Percentiles rank a stretch among this genome's conserved stretches.
Evolutionary conservation across 2,888 invertebrate genomes (phyloP).

Genomic region (Stenodera caucasica): DNA sequence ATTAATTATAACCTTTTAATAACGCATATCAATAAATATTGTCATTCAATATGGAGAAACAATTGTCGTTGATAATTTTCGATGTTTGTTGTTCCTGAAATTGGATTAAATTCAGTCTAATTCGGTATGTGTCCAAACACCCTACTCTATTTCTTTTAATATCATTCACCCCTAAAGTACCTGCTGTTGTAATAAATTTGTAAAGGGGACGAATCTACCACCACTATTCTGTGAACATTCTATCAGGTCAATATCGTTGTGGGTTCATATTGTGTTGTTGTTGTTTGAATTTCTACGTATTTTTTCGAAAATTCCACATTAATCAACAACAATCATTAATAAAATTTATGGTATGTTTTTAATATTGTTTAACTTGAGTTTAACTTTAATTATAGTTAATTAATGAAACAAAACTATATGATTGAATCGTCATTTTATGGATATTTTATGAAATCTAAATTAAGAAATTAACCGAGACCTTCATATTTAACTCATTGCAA

Average conservation of each 20-base stretch:
- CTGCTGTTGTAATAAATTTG: background rate
- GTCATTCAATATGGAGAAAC: background rate
- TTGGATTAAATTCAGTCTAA: background rate
- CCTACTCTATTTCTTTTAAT: background rate
- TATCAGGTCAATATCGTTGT: constrained; percentile 3
- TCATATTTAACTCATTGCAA: background rate
- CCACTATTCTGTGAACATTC: background rate
- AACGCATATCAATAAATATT: background rate
- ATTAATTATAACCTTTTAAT: background rate
- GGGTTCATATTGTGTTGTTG: background rate
- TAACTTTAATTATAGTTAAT: background rate
- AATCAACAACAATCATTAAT: too few relatives aligned
- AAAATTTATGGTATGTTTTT: too few relatives aligned
- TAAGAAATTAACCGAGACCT: constrained; percentile 5
- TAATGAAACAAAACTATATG: background rate
- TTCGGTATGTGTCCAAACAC: background rate
- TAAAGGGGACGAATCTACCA: background rate
- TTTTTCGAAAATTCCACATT: too few relatives aligned
- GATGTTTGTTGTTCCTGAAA: background rate
- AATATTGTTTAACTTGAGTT: background rate
- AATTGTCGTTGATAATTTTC: background rate
- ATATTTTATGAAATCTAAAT: background rate
- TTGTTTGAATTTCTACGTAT: too few relatives aligned
- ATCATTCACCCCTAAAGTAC: constrained; percentile 1
- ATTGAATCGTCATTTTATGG: background rate